Evolutionary conservation across 2,888 invertebrate species (phyloP).

Genomic region (Bugulina stolonifera): DNA sequence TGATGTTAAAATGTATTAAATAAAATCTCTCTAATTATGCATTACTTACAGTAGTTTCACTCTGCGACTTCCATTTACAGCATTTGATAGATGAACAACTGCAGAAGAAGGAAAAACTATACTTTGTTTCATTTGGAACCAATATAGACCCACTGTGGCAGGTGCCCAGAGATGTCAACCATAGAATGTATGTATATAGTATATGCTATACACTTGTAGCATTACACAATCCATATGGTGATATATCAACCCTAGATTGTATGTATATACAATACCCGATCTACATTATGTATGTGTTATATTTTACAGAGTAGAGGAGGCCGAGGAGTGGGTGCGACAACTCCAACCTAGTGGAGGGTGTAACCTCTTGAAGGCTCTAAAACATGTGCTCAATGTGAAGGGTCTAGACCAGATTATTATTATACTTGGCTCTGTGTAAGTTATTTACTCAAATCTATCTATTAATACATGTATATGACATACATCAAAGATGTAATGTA

Average conservation of each 20-base stretch:
- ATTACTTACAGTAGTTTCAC: too few species aligned
- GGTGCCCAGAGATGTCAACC: constrained; percentile 44
- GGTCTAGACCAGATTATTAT: constrained; percentile 45
- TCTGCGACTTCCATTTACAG: too few species aligned
- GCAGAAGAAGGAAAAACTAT: constrained; percentile 42
- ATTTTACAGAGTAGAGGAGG: constrained; percentile 42
- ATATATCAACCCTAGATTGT: too few species aligned
- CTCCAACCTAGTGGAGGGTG: constrained; percentile 46
- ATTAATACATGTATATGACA: too few species aligned
- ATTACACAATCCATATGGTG: too few species aligned
- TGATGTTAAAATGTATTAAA: too few species aligned
- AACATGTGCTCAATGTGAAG: constrained; percentile 43
- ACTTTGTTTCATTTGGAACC: constrained; percentile 48
- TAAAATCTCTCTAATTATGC: too few species aligned
- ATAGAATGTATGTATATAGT: constrained; percentile 40
- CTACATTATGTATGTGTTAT: neutral
- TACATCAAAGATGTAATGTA: too few species aligned
- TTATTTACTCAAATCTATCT: too few species aligned
- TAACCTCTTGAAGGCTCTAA: constrained; percentile 50
- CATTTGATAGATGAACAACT: constrained; percentile 53
- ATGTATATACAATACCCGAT: neutral
- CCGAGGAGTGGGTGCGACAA: constrained; percentile 45
- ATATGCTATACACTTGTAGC: neutral
- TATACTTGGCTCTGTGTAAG: constrained; percentile 50
- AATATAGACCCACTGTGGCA: constrained; percentile 46